phyloP scores from a whole-genome alignment of 2,888 invertebrate genomes.

The Drosophila percnosoma region DNA sequence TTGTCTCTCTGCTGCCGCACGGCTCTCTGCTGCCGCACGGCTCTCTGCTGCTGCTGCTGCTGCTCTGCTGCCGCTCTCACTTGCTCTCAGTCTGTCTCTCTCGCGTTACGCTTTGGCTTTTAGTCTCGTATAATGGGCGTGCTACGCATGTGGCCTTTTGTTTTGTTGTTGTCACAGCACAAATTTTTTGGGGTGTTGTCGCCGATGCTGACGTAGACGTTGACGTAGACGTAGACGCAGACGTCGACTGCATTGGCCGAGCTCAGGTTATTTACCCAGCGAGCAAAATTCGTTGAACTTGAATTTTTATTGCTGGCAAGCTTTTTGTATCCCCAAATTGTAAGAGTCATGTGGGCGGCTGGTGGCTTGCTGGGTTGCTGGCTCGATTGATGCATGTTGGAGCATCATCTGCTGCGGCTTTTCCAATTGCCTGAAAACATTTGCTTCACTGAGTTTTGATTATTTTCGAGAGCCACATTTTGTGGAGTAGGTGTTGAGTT shows the following conservation, averaged over 20 bases:
- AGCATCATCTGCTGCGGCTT: constrained; percentile 11
- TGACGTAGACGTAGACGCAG: constrained; percentile 15
- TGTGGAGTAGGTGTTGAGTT: neutral
- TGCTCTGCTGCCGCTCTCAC: constrained; percentile 14
- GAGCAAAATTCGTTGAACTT: constrained; percentile 71
- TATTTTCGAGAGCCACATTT: neutral
- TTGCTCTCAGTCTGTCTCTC: constrained; percentile 14
- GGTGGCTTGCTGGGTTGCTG: neutral
- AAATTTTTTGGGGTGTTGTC: constrained; percentile 64
- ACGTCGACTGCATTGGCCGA: constrained; percentile 39
- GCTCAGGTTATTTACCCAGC: constrained; percentile 72
- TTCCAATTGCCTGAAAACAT: constrained; percentile 10
- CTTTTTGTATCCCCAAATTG: constrained; percentile 34
- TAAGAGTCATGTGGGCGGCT: constrained; percentile 21
- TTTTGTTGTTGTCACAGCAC: constrained; percentile 27
- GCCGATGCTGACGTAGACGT: constrained; percentile 17
- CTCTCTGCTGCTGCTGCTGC: neutral
- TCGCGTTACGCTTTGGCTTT: constrained; percentile 14
- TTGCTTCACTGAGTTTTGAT: constrained; percentile 15
- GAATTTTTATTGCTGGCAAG: constrained; percentile 60
- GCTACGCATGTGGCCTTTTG: constrained; percentile 43
- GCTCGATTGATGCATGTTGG: neutral
- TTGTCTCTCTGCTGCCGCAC: constrained; percentile 48
- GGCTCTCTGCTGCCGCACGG: constrained; percentile 8
- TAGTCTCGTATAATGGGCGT: constrained; percentile 58